Percentiles rank a stretch among this genome's conserved stretches.
Conservation (phyloP, 2,888 invertebrate genomes). For the Punctoribates punctum region DNA sequence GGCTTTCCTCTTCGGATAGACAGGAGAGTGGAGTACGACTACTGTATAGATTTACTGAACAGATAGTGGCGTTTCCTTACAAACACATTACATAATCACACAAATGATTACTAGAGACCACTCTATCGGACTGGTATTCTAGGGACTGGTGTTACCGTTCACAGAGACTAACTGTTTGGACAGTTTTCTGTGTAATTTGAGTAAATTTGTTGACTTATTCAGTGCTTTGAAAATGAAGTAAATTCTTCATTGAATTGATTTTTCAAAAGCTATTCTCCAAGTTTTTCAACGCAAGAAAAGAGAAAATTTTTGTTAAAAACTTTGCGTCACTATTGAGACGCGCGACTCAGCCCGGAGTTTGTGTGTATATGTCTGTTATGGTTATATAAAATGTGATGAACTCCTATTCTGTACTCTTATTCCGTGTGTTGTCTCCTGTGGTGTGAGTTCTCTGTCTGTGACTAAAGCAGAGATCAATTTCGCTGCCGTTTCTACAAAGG, state of each 20-base stretch:
- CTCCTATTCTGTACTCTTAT: background rate
- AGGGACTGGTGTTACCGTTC: no score
- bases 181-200: no score
- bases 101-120: background rate
- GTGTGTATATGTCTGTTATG: background rate
- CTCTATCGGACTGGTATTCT: no score
- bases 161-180: no score
- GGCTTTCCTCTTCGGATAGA: background rate
- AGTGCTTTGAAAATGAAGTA: background rate
- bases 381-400: slow-evolving; percentile 9
- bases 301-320: background rate
- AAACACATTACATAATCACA: slow-evolving; percentile 19
- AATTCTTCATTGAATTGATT: background rate
- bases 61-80: slow-evolving; percentile 23
- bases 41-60: slow-evolving; percentile 5
- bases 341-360: background rate
- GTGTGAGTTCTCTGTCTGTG: background rate
- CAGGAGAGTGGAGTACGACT: background rate
- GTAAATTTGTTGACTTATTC: no score
- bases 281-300: background rate
- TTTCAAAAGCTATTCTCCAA: background rate
- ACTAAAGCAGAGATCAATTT: slow-evolving; percentile 1
- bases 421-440: background rate
- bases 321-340: background rate
- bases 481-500: background rate